Conservation (phyloP, 2,888 invertebrate genomes). For the Villa cingulata region DNA sequence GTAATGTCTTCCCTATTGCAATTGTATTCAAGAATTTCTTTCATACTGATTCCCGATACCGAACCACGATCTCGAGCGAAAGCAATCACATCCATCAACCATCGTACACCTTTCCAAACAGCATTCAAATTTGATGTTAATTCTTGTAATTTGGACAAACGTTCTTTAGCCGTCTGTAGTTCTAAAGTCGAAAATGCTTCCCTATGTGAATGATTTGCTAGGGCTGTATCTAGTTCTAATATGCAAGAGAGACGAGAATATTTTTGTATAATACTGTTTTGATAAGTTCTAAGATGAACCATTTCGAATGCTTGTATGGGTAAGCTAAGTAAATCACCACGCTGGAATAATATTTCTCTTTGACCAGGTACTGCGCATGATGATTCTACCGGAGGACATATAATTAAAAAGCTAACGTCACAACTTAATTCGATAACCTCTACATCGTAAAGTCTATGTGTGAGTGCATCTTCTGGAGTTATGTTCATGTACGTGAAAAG, state of each 20-base stretch:
- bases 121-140: slow-evolving; percentile 73
- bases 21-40: slow-evolving; percentile 28
- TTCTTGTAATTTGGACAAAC: slow-evolving; percentile 66
- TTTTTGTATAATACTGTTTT: slow-evolving; percentile 74
- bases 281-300: slow-evolving; percentile 92
- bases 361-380: slow-evolving; percentile 85
- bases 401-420: slow-evolving; percentile 82
- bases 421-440: slow-evolving; percentile 87
- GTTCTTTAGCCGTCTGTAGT: slow-evolving; percentile 71
- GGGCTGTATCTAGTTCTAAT: slow-evolving; percentile 78
- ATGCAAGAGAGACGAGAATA: slow-evolving; percentile 89
- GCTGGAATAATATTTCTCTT: slow-evolving; percentile 68
- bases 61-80: slow-evolving; percentile 72
- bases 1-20: slow-evolving; percentile 20
- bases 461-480: slow-evolving; percentile 49
- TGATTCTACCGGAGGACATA: slow-evolving; percentile 83
- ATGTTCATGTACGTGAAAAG: slow-evolving; percentile 73
- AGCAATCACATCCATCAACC: slow-evolving; percentile 91
- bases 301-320: slow-evolving; percentile 89
- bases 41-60: slow-evolving; percentile 31
- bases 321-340: slow-evolving; percentile 73
- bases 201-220: slow-evolving; percentile 84
- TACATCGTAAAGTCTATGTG: slow-evolving; percentile 77
- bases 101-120: slow-evolving; percentile 87
- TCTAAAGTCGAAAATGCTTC: slow-evolving; percentile 91